Evolutionary conservation across 2,797 vertebrate species (phyloP).

Genomic region (Sebastes melanostomus): DNA sequence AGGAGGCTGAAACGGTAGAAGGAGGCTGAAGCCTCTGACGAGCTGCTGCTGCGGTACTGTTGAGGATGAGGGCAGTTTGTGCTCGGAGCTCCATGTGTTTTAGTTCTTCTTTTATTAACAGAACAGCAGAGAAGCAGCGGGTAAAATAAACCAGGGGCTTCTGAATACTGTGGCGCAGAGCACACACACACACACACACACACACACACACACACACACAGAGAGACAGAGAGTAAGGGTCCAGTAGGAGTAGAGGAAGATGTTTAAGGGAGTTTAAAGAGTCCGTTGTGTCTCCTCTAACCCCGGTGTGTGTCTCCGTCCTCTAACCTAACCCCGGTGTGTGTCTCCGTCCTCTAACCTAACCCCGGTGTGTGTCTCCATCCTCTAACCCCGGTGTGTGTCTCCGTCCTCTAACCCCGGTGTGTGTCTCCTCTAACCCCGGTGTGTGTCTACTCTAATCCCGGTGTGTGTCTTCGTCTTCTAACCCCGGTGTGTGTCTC

Average conservation of each 20-base stretch:
- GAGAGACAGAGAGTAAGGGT: background rate
- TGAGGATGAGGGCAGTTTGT: background rate
- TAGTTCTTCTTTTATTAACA: background rate
- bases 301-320: background rate
- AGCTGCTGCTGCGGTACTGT: background rate
- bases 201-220: background rate
- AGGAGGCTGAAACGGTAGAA: too few species aligned
- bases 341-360: too few species aligned
- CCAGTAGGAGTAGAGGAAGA: background rate
- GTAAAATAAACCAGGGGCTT: background rate
- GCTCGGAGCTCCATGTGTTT: background rate
- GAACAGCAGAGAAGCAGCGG: background rate
- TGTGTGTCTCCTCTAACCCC: background rate
- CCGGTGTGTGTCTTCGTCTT: too few species aligned
- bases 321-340: background rate
- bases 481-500: background rate
- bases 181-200: background rate
- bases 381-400: too few species aligned
- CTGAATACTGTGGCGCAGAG: conserved; percentile 9
- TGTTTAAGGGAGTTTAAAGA: conserved; percentile 1
- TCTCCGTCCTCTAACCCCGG: background rate
- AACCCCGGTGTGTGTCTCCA: too few species aligned
- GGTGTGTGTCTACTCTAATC: too few species aligned
- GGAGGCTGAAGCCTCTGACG: background rate
- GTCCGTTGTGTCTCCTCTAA: background rate